Percentiles rank a stretch among this genome's conserved stretches.
Conservation (phyloP, 2,113 vertebrate species). For the Lophochroa leadbeateri region DNA sequence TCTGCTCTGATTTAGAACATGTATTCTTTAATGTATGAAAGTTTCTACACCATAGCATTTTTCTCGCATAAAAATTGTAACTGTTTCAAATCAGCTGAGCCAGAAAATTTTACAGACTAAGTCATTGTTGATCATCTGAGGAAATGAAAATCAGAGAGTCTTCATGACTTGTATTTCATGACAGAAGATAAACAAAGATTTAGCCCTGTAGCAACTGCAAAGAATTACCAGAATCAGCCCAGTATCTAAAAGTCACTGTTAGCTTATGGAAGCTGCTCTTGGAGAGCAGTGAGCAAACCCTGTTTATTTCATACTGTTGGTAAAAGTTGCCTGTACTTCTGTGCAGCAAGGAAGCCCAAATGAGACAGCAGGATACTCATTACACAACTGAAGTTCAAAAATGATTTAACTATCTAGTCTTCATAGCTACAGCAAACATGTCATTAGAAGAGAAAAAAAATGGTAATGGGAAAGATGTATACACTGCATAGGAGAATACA, state of each 20-base stretch:
- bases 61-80: slow-evolving; percentile 14
- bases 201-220: neutral
- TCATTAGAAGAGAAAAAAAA: neutral
- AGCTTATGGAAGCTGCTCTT: neutral
- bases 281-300: neutral
- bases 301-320: neutral
- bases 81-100: neutral
- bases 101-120: slow-evolving; percentile 15
- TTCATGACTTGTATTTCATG: neutral
- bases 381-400: neutral
- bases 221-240: neutral
- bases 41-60: neutral
- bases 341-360: neutral
- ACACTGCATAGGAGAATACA: neutral
- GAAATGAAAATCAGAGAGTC: neutral
- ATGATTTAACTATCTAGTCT: neutral
- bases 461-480: neutral
- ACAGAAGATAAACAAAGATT: neutral
- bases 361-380: neutral
- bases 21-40: neutral
- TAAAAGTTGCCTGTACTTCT: neutral
- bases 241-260: neutral
- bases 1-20: neutral
- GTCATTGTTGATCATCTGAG: neutral
- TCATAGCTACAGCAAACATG: neutral